Evolutionary conservation across 1,140 invertebrate genomes (phyloP), one percentile per base, ranked within the genome.

Genomic region (Trypoxylus dichotomus): DNA sequence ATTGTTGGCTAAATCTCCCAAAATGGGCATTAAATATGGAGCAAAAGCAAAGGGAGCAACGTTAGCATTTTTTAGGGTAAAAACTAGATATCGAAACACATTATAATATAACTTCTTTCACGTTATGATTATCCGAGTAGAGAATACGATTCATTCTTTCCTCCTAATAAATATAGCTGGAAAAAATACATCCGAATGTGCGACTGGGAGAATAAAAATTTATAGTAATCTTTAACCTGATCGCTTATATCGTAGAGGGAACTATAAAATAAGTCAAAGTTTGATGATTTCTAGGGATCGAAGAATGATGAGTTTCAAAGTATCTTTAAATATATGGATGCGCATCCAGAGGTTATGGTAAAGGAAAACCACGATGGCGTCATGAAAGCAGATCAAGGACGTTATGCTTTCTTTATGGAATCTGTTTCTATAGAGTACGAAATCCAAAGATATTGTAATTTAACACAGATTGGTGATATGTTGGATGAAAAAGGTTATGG

Each of bases 401-500:
- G 92, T 47, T 95, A 94, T 81, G 93, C 93, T 29, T 85, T 94
- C 90, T 85, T 94, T 0, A 95, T 94, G 94, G 93, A 94, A 85
- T 93, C 92, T 0, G 89, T 91, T 0, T 89, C 90, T 2, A 92
- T 94, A 60, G 91, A 94, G 79, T 95, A 94, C 84, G 88, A 90
- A 41, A 87, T 88, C 8, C 91, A 94, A 83, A 86, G 92, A 75
- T 87, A 93, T 75, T 95, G 94, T 81, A 89, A 91, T 80, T 86
- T 95, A 13, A 89, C 89, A 0, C 89, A 91, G 84, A 87, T 94
- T 58, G 93, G 93, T 15, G 89, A 90, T 1, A 84, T 91, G 0
- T 84, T 94, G 29, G 95, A 96, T 84, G 90, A 91, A 3, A 97
- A 96, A 85, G 93, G 93, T 54, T 96, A 96, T 82, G 94, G 93